Evolutionary conservation across 2,113 vertebrate genomes (phyloP), one percentile per base, ranked within the genome.

Genomic region (Mastomys coucha): DNA sequence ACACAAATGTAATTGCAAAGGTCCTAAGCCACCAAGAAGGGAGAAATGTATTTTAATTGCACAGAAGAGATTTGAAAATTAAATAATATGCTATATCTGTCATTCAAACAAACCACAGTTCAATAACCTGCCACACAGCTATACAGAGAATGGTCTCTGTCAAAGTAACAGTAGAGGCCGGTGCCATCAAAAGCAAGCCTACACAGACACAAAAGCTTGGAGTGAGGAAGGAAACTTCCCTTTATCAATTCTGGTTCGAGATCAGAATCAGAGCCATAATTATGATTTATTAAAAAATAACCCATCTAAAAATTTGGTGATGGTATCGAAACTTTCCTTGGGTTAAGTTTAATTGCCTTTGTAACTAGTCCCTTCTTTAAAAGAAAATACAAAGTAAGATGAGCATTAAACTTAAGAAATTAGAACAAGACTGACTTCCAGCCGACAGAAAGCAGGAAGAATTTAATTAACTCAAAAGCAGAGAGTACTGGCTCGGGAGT

Each of bases 221-320:
- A 1, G 0, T 1, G 56, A 17, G 6, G 6, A 36, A 53, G 8
- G 45, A 16, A 19, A 2, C 0, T 1, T 24, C 42, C 9, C 26
- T 22, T n/a, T 9, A 3, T 12, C 5, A 20, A 7, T 10, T 16
- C 16, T 2, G 58, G 53, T 33, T 24, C 14, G 12, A 58, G 11
- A 45, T 17, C 14, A 65, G 26, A 53, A 58, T 58, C n/a, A 5
- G 1, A 75, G 8, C 26, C 4, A 2, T 9, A 2, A 16, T 42
- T 20, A 9, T 1, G 26, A 67, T 60, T 13, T 42, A 9, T 60
- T 45, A 76, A 58, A 45, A 45, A 84, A 33, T 20, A 60, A 86
- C n/a, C 53, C 63, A 20, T 7, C 49, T 1, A 17, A 72, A 53
- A 77, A 82, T 70, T 56, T 67, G 10, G 4, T 20, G 51, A 45